Base-by-base conservation (phyloP, 2,797 vertebrate genomes). In the Alca torda region DNA sequence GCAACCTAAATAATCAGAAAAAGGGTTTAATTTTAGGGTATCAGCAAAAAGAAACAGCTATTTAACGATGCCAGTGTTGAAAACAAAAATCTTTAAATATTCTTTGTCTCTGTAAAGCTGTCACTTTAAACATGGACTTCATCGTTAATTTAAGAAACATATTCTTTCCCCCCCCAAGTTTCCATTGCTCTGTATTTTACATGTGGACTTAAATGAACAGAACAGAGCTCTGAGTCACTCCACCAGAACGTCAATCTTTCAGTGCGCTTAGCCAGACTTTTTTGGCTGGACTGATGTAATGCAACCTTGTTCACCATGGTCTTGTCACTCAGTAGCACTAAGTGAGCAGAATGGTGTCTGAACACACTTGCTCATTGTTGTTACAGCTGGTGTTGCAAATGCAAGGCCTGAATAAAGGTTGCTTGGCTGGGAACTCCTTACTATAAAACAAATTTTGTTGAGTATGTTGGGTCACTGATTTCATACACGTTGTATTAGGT, bases 341-440 rank as follows among this genome's bases (percentile, higher is more conserved):
- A 69, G 65, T 3, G 2, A 75, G 76, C 68, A 81, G 26, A 70
- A 53, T 3, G 37, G 45, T 77, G 78, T 43, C 84, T 81, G 89
- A 76, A 45, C 79, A 83, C 69, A 45, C 72, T 92, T 4, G 19
- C 54, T 89, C 80, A 2, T 16, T 94, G 95, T 91, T 96, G 87
- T 92, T 72, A 84, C 94, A 88, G 96, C 94, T 84, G 90, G 56
- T 28, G 57, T 33, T 78, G 90, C 50, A 81, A 84, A 89, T 12
- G 56, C 84, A 54, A 73, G 46, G 54, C 86, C 74, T 87, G 72
- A 80, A 85, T 87, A 94, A 85, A 85, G 35, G 60, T 17, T 85
- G 75, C 60, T 77, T 76, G 84, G 46, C 86, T 70, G 75, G 70
- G 43, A 82, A 60, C 45, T 79, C 77, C 84, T 79, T 45, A 56